Percentiles rank a stretch among this genome's conserved stretches.
These are phyloP conservation scores for Diadumene lineata DNA, from an alignment of 92 coral and sea anemone genomes.

Conservation along the genomic window DNA sequence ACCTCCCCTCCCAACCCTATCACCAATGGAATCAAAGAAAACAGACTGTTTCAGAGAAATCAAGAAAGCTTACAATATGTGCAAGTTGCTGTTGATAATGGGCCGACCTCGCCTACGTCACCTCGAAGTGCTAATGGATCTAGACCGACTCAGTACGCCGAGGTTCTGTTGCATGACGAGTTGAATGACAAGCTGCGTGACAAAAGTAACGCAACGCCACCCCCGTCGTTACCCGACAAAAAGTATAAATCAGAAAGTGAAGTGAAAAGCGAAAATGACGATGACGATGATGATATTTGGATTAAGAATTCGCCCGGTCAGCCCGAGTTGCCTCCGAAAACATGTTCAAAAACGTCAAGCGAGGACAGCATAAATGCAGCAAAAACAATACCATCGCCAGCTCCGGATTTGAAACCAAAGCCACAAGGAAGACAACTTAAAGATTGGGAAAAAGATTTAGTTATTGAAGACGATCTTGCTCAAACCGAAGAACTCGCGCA, in stretches of 20 bases:
- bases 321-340: slow-evolving; percentile 64
- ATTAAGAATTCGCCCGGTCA: slow-evolving; percentile 52
- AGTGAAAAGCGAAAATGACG: slow-evolving; percentile 5
- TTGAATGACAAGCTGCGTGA: slow-evolving; percentile 15
- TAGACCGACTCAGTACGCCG: slow-evolving; percentile 80
- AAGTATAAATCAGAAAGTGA: slow-evolving; percentile 26
- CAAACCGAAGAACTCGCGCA: too few species aligned
- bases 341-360: slow-evolving; percentile 4
- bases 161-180: slow-evolving; percentile 55
- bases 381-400: neutral
- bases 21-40: slow-evolving; percentile 52
- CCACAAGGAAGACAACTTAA: neutral
- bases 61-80: slow-evolving; percentile 56
- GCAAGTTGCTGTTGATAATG: slow-evolving; percentile 76
- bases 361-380: neutral
- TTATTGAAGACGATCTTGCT: neutral
- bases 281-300: slow-evolving; percentile 68
- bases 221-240: slow-evolving; percentile 65
- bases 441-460: slow-evolving; percentile 6
- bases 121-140: slow-evolving; percentile 22
- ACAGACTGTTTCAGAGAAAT: slow-evolving; percentile 29
- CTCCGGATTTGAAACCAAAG: neutral
- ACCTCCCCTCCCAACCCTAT: slow-evolving; percentile 20
- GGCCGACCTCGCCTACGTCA: slow-evolving; percentile 43
- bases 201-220: neutral